Conservation (phyloP, 1,140 invertebrate genomes). For the Drosophila teissieri region DNA sequence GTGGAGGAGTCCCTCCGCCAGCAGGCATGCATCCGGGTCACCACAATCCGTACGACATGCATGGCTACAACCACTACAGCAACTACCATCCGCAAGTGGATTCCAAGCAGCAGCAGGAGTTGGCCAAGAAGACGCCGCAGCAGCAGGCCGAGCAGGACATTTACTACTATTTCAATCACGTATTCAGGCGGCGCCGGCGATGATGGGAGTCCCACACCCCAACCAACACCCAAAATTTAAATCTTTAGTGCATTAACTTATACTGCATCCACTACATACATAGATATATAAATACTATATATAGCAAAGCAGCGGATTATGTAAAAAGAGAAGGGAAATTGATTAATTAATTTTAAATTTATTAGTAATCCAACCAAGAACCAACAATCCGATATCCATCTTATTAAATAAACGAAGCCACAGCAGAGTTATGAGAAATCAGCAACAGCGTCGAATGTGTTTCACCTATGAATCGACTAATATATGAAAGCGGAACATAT, state of each 20-base stretch:
- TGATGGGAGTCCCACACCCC: slow-evolving; percentile 3
- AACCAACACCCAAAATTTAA: slow-evolving; percentile 29
- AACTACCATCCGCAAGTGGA: slow-evolving; percentile 79
- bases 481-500: slow-evolving; percentile 15
- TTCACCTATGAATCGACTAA: slow-evolving; percentile 34
- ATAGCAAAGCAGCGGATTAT: slow-evolving; percentile 57
- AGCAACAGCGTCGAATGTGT: slow-evolving; percentile 18
- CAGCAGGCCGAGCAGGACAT: slow-evolving; percentile 80
- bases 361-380: slow-evolving; percentile 38
- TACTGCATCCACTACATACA: slow-evolving; percentile 47
- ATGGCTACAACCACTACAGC: slow-evolving; percentile 75
- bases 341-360: slow-evolving; percentile 62
- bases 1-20: slow-evolving; percentile 17
- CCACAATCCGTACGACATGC: slow-evolving; percentile 75
- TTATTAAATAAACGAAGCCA: slow-evolving; percentile 38
- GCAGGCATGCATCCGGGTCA: slow-evolving; percentile 66
- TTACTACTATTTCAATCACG: slow-evolving; percentile 82
- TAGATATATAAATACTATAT: slow-evolving; percentile 56
- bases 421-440: slow-evolving; percentile 22
- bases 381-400: slow-evolving; percentile 27
- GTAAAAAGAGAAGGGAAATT: slow-evolving; percentile 43
- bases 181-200: slow-evolving; percentile 59
- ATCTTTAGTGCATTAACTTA: slow-evolving; percentile 40
- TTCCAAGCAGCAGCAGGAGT: slow-evolving; percentile 61
- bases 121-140: slow-evolving; percentile 70